These are phyloP conservation scores for Elephas maximus DNA, from an alignment of 2,113 vertebrate species.

Conservation along the genomic window DNA sequence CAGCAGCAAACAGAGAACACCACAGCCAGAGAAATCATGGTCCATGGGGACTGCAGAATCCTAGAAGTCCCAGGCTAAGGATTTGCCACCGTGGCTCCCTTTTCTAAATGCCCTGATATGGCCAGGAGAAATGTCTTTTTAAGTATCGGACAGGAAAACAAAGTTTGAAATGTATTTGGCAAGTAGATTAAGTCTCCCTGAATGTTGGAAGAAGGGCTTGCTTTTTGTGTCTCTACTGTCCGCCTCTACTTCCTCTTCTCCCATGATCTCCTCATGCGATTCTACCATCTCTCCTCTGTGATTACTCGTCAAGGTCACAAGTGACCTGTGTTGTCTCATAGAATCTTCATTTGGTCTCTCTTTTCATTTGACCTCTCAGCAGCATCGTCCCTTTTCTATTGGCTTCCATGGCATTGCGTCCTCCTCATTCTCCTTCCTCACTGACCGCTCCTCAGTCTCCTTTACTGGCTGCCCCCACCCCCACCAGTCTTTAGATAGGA, in stretches of 20 bases:
- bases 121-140: slow-evolving; percentile 40
- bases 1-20: background rate
- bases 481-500: background rate
- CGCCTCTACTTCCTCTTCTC: background rate
- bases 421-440: slow-evolving; percentile 8
- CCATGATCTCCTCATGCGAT: background rate
- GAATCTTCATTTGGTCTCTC: background rate
- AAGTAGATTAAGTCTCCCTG: slow-evolving; percentile 4
- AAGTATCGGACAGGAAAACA: slow-evolving; percentile 41
- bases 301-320: background rate
- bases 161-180: slow-evolving; percentile 52
- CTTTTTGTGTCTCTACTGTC: background rate
- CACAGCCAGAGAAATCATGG: background rate
- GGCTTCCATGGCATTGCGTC: background rate
- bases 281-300: background rate
- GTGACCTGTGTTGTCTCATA: background rate
- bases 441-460: background rate
- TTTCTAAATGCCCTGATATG: slow-evolving; percentile 44
- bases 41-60: background rate
- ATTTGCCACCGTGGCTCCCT: background rate
- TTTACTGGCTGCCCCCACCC: background rate
- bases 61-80: background rate
- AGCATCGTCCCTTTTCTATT: background rate
- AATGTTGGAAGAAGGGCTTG: slow-evolving; percentile 48
- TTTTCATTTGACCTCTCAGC: background rate